Conservation (phyloP, 2,888 invertebrate species). For the Opisthograptis luteolata region DNA sequence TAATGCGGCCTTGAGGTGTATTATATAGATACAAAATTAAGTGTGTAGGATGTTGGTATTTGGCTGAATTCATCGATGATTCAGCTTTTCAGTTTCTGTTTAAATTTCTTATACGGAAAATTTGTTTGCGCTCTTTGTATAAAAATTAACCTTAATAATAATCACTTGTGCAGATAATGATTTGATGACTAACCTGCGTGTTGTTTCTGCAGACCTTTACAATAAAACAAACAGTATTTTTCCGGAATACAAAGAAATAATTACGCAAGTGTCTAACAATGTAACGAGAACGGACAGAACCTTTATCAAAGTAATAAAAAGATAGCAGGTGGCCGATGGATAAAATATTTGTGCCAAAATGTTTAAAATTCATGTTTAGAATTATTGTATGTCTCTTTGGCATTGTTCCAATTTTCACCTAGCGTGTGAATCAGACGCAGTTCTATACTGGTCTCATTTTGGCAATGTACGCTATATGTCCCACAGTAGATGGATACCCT, state of each 20-base stretch:
- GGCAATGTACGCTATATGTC: slow-evolving; percentile 55
- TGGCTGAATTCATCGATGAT: not conserved
- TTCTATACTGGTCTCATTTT: slow-evolving; percentile 71
- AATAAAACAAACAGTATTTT: too few relatives aligned
- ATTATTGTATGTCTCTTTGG: slow-evolving; percentile 68
- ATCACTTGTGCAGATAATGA: too few relatives aligned
- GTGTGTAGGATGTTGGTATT: too few relatives aligned
- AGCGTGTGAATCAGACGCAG: slow-evolving; percentile 64
- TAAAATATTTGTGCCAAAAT: slow-evolving; percentile 76
- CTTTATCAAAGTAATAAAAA: slow-evolving; percentile 34
- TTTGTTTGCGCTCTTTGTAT: not conserved
- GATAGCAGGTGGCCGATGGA: slow-evolving; percentile 64
- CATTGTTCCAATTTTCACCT: slow-evolving; percentile 67
- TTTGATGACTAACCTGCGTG: too few relatives aligned
- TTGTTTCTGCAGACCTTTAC: too few relatives aligned
- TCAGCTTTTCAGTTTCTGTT: not conserved
- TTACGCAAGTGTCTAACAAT: not conserved
- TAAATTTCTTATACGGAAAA: not conserved
- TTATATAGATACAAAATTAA: too few relatives aligned
- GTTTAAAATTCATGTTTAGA: slow-evolving; percentile 61
- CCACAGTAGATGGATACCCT: slow-evolving; percentile 1
- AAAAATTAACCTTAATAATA: slow-evolving; percentile 4
- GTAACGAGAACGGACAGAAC: slow-evolving; percentile 9
- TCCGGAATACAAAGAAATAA: not conserved
- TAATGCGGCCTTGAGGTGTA: slow-evolving; percentile 2